Percentiles rank a stretch among this genome's conserved stretches.
phyloP scores from a whole-genome alignment of 2,797 vertebrate species.

The Peromyscus attwateri region DNA sequence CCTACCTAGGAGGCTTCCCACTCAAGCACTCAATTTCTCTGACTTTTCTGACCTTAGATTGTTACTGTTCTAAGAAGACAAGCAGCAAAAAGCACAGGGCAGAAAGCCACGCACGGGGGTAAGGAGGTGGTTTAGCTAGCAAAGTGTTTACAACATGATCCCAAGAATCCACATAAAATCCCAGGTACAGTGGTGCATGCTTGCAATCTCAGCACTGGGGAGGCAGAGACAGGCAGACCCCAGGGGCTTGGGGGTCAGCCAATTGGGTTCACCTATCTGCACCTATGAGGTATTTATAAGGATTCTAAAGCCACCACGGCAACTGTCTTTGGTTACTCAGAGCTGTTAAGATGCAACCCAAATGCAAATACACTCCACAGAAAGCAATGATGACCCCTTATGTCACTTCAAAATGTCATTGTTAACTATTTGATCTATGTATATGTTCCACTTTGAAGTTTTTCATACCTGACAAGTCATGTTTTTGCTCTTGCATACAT shows the following conservation, averaged over 20 bases:
- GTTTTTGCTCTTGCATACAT: slow-evolving; percentile 34
- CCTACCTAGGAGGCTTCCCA: background rate
- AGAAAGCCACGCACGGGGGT: background rate
- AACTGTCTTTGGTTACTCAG: background rate
- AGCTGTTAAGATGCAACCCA: slow-evolving; percentile 26
- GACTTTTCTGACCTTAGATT: background rate
- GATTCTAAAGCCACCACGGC: background rate
- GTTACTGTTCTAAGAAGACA: background rate
- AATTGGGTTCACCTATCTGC: background rate
- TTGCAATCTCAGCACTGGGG: background rate
- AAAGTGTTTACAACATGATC: background rate
- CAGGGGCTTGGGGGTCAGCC: no score
- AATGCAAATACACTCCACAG: slow-evolving; percentile 5
- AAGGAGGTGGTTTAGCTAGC: background rate
- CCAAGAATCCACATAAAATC: background rate
- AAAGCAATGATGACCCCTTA: background rate
- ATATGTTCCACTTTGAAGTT: background rate
- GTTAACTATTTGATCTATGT: background rate
- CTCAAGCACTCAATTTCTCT: background rate
- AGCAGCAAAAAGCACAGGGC: background rate
- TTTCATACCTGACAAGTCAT: background rate
- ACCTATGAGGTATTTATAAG: background rate
- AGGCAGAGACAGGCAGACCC: background rate
- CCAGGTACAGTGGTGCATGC: background rate
- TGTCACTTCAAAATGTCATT: slow-evolving; percentile 10